These are phyloP conservation scores for Nasonia oneida DNA, from an alignment of 2,888 invertebrate species.

Conservation along the genomic window DNA sequence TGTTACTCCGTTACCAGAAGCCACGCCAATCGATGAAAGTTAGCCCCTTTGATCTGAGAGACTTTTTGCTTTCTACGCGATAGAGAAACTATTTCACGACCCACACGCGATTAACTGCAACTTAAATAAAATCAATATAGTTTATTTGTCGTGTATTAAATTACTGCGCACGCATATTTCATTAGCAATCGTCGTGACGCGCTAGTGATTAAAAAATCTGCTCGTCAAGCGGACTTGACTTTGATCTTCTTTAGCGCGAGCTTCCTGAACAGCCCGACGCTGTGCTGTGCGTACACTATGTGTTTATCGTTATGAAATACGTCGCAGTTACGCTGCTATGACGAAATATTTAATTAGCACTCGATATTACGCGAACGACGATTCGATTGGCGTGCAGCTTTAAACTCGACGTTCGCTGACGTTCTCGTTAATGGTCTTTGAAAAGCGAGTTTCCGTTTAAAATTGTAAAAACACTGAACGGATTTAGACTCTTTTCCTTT, in stretches of 20 bases:
- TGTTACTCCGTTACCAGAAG: not conserved
- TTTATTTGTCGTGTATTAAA: not conserved
- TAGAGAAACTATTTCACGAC: not conserved
- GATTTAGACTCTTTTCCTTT: too few species aligned
- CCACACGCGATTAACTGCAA: too few species aligned
- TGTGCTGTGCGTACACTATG: not conserved
- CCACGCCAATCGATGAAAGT: not conserved
- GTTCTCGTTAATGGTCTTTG: not conserved
- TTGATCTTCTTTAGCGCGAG: slow-evolving; percentile 39
- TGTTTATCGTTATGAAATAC: not conserved
- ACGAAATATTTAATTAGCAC: too few species aligned
- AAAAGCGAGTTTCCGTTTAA: too few species aligned
- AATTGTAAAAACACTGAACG: not conserved
- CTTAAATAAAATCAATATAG: not conserved
- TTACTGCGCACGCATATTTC: not conserved
- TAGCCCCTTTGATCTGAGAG: not conserved
- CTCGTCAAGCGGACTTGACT: slow-evolving; percentile 40
- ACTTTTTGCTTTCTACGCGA: not conserved
- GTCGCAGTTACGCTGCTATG: not conserved
- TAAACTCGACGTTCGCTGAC: not conserved
- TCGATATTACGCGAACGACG: not conserved
- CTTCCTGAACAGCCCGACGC: not conserved
- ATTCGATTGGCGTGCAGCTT: not conserved
- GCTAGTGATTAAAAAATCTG: slow-evolving; percentile 37
- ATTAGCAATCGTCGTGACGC: slow-evolving; percentile 14